Conservation (phyloP, 2,888 invertebrate species). For the Argyra leucocephala region DNA sequence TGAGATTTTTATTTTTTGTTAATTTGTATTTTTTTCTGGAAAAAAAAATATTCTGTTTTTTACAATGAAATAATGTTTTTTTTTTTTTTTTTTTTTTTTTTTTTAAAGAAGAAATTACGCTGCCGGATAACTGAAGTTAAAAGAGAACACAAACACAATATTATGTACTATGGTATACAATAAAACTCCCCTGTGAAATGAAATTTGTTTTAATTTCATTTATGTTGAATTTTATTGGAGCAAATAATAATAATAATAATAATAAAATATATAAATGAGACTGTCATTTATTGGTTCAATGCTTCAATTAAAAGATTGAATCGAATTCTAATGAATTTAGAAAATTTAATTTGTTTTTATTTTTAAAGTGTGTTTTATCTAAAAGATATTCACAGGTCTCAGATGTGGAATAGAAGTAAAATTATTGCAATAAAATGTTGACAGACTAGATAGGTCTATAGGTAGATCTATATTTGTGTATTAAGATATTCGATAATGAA, state of each 20-base stretch:
- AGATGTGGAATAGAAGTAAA: too few species aligned
- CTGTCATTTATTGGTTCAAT: not conserved
- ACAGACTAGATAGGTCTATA: too few species aligned
- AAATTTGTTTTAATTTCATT: not conserved
- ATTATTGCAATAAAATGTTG: too few species aligned
- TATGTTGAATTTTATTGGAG: too few species aligned
- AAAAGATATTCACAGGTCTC: too few species aligned
- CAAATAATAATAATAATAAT: not conserved
- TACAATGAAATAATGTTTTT: not conserved
- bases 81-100: not conserved
- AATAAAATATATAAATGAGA: not conserved
- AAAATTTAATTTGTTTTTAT: too few species aligned
- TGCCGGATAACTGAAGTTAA: not conserved
- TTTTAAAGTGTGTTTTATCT: too few species aligned
- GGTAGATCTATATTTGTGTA: too few species aligned
- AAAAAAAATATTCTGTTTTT: not conserved
- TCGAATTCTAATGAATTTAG: not conserved
- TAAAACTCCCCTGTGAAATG: not conserved
- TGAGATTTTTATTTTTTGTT: not conserved
- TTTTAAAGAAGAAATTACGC: not conserved
- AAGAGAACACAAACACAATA: not conserved
- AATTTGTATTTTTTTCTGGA: not conserved
- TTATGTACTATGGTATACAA: too few species aligned
- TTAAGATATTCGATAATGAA: too few species aligned
- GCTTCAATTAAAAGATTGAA: not conserved